Evolutionary conservation across 1,140 invertebrate genomes (phyloP), one percentile per base, ranked within the genome.

Genomic region (Metaphire vulgaris): DNA sequence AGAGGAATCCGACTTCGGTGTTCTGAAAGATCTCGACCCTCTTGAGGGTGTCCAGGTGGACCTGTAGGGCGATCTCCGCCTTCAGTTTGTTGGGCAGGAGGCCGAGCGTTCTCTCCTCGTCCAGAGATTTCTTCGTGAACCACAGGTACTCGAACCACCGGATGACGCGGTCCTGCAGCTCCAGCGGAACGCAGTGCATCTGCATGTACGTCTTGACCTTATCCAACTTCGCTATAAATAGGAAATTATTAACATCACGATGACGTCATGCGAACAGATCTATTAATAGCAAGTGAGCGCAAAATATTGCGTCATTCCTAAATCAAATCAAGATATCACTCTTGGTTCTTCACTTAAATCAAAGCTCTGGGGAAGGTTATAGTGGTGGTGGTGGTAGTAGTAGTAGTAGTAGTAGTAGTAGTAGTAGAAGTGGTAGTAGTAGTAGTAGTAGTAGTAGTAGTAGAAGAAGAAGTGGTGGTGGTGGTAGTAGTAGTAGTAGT

Each of bases 61-160:
- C 96, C 88, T 99, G 97, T 87, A 98, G 98, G 79, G 96, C 96
- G 81, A 98, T 98, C 89, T 99, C 97, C 41, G 96, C 96, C 87
- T 97, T 97, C 79, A 98, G 89, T 88, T 98, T 98, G 88, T 98
- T 96, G 88, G 88, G 77, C 33, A 87, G 80, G 30, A 87, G 78
- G 28, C 92, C 93, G 77, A 97, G 93, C 69, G 94, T 93, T 86
- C 92, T 93, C 85, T 99, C 96, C 85, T 99, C 96, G 85, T 98
- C 96, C 0, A 95, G 96, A 84, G 95, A 97, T 87, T 98, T 98
- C 88, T 99, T 96, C 76, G 95, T 97, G 77, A 98, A 90, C 96
- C 97, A 98, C 77, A 98, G 89, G 86, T 99, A 98, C 88, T 98
- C 96, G 86, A 99, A 98, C 96, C 96, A 99, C 86, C 96, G 96